phyloP scores from a whole-genome alignment of 1,140 invertebrate species.

The Lineus longissimus region DNA sequence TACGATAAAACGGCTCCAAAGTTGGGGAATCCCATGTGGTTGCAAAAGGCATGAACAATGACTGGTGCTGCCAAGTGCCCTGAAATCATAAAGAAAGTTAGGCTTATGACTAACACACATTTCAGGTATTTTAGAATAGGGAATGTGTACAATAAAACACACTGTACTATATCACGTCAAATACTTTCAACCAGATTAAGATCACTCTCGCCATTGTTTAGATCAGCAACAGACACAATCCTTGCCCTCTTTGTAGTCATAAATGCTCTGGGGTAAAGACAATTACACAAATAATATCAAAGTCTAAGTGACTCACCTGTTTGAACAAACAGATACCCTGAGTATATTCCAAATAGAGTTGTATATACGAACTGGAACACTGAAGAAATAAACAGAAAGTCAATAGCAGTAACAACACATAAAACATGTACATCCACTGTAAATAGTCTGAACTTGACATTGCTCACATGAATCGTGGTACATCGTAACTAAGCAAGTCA shows the following conservation, averaged over 20 bases:
- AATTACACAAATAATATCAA: too few relatives aligned
- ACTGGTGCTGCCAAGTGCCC: conserved; percentile 86
- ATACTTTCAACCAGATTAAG: too few relatives aligned
- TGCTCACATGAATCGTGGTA: too few relatives aligned
- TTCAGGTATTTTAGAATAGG: background rate
- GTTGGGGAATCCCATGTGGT: conserved; percentile 93
- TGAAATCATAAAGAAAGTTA: conserved; percentile 48
- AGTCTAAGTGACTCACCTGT: conserved; percentile 50
- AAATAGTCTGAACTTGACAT: too few relatives aligned
- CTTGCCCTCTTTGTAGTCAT: too few relatives aligned
- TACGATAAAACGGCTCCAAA: conserved; percentile 72
- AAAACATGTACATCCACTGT: too few relatives aligned
- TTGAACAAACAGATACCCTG: conserved; percentile 76
- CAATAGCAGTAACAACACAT: too few relatives aligned
- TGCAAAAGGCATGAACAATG: conserved; percentile 87
- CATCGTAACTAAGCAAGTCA: too few relatives aligned
- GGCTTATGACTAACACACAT: conserved; percentile 4
- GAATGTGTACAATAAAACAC: background rate
- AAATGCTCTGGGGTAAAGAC: too few relatives aligned
- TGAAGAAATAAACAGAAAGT: conserved; percentile 52
- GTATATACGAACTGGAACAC: conserved; percentile 89
- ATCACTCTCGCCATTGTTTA: too few relatives aligned
- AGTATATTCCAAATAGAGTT: conserved; percentile 88
- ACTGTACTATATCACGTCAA: too few relatives aligned
- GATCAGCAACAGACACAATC: too few relatives aligned